Conservation (phyloP, 2,888 invertebrate species). For the Chouioia cunea region DNA sequence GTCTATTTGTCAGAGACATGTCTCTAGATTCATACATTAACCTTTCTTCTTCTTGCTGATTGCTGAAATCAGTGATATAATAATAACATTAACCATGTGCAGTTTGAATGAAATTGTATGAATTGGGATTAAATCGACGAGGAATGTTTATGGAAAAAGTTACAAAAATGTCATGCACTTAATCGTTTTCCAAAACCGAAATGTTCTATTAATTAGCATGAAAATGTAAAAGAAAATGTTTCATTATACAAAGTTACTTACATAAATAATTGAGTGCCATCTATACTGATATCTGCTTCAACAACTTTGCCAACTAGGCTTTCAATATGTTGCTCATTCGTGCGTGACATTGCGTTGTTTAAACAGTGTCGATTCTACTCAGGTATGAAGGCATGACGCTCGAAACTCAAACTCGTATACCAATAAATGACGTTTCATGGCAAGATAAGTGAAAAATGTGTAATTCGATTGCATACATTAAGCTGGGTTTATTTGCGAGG, state of each 20-base stretch:
- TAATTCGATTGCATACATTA: conserved; percentile 7
- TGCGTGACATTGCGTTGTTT: conserved; percentile 26
- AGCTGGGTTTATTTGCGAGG: not conserved
- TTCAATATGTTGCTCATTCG: not conserved
- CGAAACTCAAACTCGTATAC: not conserved
- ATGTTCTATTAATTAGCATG: too few species aligned
- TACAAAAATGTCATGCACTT: too few species aligned
- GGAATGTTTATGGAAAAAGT: too few species aligned
- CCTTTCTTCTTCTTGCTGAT: conserved; percentile 10
- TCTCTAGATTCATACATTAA: conserved; percentile 17
- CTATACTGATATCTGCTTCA: not conserved
- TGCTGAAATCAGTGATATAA: conserved; percentile 15
- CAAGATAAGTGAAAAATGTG: conserved; percentile 3
- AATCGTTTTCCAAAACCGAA: too few species aligned
- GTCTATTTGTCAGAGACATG: conserved; percentile 10
- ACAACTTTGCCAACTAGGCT: not conserved
- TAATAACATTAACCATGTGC: conserved; percentile 9
- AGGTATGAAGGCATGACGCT: not conserved
- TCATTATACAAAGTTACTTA: conserved; percentile 16
- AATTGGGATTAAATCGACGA: not conserved
- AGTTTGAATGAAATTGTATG: conserved; percentile 9
- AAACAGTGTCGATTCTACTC: conserved; percentile 15
- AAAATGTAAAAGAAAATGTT: conserved; percentile 7
- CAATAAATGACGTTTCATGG: conserved; percentile 6
- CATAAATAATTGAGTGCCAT: conserved; percentile 15